Evolutionary conservation across 1,140 invertebrate genomes (phyloP).

Genomic region (Sinonovacula constricta): DNA sequence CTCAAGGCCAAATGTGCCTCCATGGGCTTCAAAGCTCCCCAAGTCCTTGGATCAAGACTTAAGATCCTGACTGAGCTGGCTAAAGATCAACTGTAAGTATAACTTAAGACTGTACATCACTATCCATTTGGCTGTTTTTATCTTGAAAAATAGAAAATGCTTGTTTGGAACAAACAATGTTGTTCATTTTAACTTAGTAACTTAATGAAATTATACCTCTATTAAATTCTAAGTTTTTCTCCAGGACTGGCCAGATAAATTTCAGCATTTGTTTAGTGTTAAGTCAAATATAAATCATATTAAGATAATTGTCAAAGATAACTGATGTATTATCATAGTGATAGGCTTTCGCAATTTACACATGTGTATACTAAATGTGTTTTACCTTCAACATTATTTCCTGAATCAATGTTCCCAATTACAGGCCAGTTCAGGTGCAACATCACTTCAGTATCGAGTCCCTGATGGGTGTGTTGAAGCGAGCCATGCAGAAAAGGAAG

Average conservation of each 20-base stretch:
- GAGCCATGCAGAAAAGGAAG: constrained; percentile 68
- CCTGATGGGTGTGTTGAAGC: constrained; percentile 69
- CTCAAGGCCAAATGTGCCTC: constrained; percentile 75
- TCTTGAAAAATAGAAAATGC: neutral
- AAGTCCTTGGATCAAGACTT: constrained; percentile 71
- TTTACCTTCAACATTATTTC: too few relatives aligned
- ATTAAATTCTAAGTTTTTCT: neutral
- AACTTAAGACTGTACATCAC: neutral
- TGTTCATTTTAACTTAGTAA: neutral
- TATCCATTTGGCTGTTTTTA: too few relatives aligned
- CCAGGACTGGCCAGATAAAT: too few relatives aligned
- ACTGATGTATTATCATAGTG: too few relatives aligned
- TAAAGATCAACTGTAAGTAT: constrained; percentile 76
- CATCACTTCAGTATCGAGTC: constrained; percentile 72
- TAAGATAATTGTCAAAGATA: too few relatives aligned
- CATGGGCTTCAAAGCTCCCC: constrained; percentile 73
- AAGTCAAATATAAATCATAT: too few relatives aligned
- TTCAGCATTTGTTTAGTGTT: too few relatives aligned
- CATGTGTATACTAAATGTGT: too few relatives aligned
- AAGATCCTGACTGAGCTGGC: constrained; percentile 74
- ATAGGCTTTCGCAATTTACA: too few relatives aligned
- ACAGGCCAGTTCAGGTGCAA: constrained; percentile 69
- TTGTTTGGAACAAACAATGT: neutral
- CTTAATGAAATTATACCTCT: too few relatives aligned
- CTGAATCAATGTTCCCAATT: too few relatives aligned